Evolutionary conservation across 2,797 vertebrate genomes (phyloP).

Genomic region (Synanceia verrucosa): DNA sequence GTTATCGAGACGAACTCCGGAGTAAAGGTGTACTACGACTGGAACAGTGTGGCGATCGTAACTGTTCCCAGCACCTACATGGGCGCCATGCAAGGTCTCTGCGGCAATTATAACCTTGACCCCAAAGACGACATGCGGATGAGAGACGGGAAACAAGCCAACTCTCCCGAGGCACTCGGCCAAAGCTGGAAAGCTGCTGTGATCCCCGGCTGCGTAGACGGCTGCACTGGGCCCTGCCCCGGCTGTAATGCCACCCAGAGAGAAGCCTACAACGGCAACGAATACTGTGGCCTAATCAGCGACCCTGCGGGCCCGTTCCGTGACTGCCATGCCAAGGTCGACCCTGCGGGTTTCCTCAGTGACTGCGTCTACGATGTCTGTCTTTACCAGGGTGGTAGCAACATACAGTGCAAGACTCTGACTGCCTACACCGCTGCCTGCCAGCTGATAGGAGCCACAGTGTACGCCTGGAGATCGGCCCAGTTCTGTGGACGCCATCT

Average conservation of each 20-base stretch:
- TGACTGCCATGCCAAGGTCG: conserved; percentile 67
- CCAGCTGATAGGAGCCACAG: conserved; percentile 58
- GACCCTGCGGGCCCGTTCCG: conserved; percentile 74
- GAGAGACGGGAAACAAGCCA: neutral
- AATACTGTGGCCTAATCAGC: conserved; percentile 78
- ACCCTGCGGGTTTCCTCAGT: conserved; percentile 67
- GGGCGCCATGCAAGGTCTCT: conserved; percentile 77
- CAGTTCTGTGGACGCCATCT: conserved; percentile 76
- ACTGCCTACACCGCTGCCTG: conserved; percentile 77
- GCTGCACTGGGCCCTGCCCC: conserved; percentile 65
- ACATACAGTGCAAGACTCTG: conserved; percentile 74
- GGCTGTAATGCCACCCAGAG: conserved; percentile 47
- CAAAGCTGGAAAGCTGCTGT: conserved; percentile 76
- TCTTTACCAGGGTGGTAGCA: conserved; percentile 47
- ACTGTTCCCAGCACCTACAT: conserved; percentile 70
- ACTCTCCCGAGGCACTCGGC: conserved; percentile 52
- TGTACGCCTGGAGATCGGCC: conserved; percentile 77
- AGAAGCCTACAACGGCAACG: conserved; percentile 48
- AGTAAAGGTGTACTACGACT: conserved; percentile 80
- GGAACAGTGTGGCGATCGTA: conserved; percentile 71
- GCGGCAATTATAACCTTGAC: conserved; percentile 82
- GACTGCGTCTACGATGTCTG: conserved; percentile 83
- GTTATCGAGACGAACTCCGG: conserved; percentile 75
- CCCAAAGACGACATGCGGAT: conserved; percentile 69
- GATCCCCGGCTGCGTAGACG: conserved; percentile 65